These are phyloP conservation scores for Diceros bicornis DNA, from an alignment of 2,797 vertebrate genomes.

Conservation along the genomic window DNA sequence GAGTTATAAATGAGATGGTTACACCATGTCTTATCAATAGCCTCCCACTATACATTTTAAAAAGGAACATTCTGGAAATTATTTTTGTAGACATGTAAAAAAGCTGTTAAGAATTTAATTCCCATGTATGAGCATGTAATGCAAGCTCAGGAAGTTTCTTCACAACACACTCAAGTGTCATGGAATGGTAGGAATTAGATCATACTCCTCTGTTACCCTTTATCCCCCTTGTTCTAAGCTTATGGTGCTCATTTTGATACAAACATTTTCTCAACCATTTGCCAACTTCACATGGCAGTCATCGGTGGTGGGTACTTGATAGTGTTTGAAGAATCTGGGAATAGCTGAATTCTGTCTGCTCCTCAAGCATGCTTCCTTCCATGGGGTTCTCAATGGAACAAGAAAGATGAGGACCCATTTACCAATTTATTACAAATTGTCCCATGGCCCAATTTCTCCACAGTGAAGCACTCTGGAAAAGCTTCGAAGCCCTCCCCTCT, in stretches of 20 bases:
- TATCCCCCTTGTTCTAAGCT: neutral
- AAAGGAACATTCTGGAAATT: neutral
- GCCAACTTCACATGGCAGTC: neutral
- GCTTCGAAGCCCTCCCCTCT: neutral
- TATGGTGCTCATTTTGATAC: neutral
- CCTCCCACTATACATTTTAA: neutral
- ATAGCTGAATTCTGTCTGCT: constrained; percentile 41
- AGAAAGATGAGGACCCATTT: neutral
- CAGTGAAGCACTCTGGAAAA: neutral
- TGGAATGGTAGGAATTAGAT: neutral
- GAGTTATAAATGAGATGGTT: neutral
- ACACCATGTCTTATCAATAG: neutral
- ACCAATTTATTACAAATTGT: neutral
- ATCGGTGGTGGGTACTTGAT: neutral
- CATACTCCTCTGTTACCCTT: neutral
- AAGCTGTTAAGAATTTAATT: neutral
- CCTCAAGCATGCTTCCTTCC: neutral
- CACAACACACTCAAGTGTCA: neutral
- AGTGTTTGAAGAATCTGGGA: neutral
- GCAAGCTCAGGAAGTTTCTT: neutral
- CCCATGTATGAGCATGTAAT: neutral
- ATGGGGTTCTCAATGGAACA: neutral
- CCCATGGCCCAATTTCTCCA: neutral
- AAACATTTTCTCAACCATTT: neutral
- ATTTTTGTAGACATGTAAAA: neutral